These are phyloP conservation scores for Anguilla anguilla DNA, from an alignment of 2,797 vertebrate genomes.

Conservation along the genomic window DNA sequence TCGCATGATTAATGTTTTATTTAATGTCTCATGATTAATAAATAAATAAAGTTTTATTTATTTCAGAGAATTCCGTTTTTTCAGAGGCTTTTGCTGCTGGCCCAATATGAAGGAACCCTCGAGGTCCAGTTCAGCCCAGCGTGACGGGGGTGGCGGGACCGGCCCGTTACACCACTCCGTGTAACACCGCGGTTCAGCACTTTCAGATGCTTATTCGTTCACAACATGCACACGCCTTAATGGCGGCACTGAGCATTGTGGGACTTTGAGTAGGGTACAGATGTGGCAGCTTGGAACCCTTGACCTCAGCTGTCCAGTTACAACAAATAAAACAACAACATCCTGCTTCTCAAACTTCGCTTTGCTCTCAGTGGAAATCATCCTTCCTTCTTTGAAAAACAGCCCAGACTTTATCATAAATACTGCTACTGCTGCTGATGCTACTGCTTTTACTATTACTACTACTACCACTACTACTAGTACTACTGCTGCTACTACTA, in stretches of 20 bases:
- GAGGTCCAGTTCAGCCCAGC: background rate
- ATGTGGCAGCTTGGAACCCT: conserved; percentile 74
- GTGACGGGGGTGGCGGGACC: no score
- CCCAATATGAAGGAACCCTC: background rate
- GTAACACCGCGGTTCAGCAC: background rate
- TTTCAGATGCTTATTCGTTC: background rate
- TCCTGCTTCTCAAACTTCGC: conserved; percentile 64
- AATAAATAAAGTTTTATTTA: background rate
- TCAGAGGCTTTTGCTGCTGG: background rate
- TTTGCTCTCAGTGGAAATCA: background rate
- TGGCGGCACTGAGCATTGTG: conserved; percentile 45
- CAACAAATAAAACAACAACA: conserved; percentile 78
- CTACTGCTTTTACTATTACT: background rate
- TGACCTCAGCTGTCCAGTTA: conserved; percentile 70
- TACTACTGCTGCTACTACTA: background rate
- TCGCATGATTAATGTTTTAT: background rate
- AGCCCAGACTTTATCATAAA: background rate
- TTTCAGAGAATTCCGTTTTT: background rate
- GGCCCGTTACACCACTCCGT: no score
- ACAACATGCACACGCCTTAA: background rate
- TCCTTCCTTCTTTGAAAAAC: background rate
- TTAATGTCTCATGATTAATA: no score
- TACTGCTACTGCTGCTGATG: background rate
- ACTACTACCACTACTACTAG: background rate
- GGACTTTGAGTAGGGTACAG: conserved; percentile 64